A percentile compares a stretch with the other conserved stretches of the same genome.
phyloP scores from a whole-genome alignment of 2,888 invertebrate genomes.

The Isotomurus palustris region DNA sequence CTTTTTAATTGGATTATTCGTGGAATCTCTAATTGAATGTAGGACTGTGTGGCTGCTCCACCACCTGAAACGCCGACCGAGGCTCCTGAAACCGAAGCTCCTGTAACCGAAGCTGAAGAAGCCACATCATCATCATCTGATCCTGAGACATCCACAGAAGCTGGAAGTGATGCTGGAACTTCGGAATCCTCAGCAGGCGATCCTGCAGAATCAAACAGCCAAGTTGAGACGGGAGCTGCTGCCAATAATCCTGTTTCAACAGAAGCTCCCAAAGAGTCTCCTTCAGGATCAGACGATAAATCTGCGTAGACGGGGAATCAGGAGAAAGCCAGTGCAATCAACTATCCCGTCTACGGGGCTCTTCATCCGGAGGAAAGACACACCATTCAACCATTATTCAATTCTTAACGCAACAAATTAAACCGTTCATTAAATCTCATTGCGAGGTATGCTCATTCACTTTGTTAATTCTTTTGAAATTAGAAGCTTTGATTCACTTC shows the following conservation, averaged over 20 bases:
- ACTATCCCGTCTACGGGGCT: not conserved
- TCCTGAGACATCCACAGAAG: not conserved
- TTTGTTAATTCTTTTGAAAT: too few relatives aligned
- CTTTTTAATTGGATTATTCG: not conserved
- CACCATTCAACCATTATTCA: too few relatives aligned
- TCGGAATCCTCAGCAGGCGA: too few relatives aligned
- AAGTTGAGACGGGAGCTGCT: not conserved
- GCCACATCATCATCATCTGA: not conserved
- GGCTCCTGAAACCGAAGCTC: too few relatives aligned
- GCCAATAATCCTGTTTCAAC: not conserved
- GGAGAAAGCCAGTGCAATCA: not conserved
- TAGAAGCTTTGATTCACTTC: too few relatives aligned
- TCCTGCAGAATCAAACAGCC: not conserved
- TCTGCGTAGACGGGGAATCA: not conserved
- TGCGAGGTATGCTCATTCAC: too few relatives aligned
- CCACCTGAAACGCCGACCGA: conserved; percentile 5
- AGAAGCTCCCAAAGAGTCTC: not conserved
- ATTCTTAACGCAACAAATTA: too few relatives aligned
- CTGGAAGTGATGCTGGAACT: too few relatives aligned
- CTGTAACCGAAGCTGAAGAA: too few relatives aligned
- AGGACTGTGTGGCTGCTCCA: conserved; percentile 6
- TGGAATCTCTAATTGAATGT: too few relatives aligned
- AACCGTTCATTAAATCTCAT: too few relatives aligned
- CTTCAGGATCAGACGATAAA: not conserved
- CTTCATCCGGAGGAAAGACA: too few relatives aligned